Evolutionary conservation across 2,113 vertebrate species (phyloP).

Genomic region (Excalfactoria chinensis): DNA sequence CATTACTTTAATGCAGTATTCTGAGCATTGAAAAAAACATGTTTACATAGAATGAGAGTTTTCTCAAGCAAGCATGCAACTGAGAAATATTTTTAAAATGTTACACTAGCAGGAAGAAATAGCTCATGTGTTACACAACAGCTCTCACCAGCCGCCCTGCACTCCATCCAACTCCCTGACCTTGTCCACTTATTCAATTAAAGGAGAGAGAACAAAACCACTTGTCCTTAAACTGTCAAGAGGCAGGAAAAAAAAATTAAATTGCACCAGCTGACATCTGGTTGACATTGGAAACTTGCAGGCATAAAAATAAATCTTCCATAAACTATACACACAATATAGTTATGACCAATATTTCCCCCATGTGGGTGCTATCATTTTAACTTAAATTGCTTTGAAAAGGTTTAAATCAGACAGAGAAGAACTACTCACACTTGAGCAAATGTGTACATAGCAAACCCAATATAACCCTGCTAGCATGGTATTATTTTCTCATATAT

Average conservation of each 20-base stretch:
- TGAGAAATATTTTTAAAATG: background rate
- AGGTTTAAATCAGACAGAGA: background rate
- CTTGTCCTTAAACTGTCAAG: background rate
- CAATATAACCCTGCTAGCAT: background rate
- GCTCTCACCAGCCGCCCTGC: background rate
- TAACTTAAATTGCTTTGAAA: background rate
- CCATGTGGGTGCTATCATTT: background rate
- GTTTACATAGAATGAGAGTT: background rate
- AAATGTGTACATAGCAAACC: background rate
- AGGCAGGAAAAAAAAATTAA: background rate
- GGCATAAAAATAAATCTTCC: slow-evolving; percentile 23
- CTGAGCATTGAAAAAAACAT: background rate
- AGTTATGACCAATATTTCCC: background rate
- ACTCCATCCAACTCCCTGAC: background rate
- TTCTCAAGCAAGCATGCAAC: background rate
- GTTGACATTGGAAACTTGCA: background rate
- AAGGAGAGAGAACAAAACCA: slow-evolving; percentile 4
- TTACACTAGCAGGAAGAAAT: background rate
- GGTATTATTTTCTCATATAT: background rate
- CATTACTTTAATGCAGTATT: background rate
- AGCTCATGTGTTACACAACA: slow-evolving; percentile 8
- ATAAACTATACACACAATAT: slow-evolving; percentile 1
- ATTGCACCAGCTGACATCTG: slow-evolving; percentile 18
- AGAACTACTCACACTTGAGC: background rate
- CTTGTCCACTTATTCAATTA: background rate